phyloP scores from a whole-genome alignment of 2,113 vertebrate species.

The Podilymbus podiceps region DNA sequence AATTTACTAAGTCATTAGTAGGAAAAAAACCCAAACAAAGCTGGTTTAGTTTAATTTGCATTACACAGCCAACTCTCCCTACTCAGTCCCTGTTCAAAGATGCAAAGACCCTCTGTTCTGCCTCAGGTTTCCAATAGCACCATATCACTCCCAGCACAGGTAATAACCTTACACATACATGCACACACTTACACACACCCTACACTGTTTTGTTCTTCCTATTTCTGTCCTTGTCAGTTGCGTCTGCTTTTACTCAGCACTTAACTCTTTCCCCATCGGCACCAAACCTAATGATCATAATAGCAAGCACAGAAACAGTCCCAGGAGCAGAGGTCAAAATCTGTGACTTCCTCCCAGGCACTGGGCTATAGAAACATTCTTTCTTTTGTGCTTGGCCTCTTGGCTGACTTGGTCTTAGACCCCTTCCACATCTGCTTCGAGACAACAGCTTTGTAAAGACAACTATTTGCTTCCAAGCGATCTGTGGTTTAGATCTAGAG shows the following conservation, averaged over 20 bases:
- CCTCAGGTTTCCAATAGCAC: neutral
- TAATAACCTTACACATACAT: neutral
- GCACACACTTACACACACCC: accelerated
- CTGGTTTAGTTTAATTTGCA: neutral
- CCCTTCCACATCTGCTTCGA: neutral
- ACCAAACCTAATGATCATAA: neutral
- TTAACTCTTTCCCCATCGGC: conserved; percentile 10
- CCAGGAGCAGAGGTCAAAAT: neutral
- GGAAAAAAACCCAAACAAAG: too few relatives aligned
- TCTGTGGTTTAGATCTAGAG: neutral
- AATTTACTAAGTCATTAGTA: neutral
- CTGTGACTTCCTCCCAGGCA: neutral
- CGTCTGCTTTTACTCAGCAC: conserved; percentile 33
- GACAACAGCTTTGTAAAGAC: neutral
- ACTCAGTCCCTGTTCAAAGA: neutral
- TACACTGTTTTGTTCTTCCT: neutral
- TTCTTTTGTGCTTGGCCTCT: neutral
- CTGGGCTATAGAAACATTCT: neutral
- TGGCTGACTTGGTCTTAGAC: neutral
- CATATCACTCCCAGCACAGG: neutral
- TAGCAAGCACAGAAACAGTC: neutral
- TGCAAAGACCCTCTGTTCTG: neutral
- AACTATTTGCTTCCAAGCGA: neutral
- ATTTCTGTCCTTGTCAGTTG: neutral
- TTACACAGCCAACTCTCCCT: neutral